These are phyloP conservation scores for Cepaea hortensis DNA, from an alignment of 2,888 invertebrate species.

Conservation along the genomic window DNA sequence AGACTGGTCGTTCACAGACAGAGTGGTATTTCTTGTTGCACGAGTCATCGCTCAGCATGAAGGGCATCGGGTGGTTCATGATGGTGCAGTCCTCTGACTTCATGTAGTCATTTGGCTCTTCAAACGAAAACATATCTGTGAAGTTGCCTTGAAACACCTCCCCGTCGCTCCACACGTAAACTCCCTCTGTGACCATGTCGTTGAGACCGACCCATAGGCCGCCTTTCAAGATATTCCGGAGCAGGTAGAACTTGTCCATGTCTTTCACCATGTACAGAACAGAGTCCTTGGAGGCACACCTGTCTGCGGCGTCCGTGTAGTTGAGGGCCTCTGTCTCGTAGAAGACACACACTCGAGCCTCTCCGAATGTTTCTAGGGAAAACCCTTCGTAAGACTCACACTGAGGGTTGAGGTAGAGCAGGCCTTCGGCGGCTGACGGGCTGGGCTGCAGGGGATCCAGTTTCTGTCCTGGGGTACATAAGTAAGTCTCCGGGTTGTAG, in stretches of 20 bases:
- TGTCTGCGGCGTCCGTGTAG: background rate
- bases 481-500: slow-evolving; percentile 33
- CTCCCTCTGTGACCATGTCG: background rate
- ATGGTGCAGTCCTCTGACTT: background rate
- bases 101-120: background rate
- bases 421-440: background rate
- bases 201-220: slow-evolving; percentile 18
- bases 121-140: background rate
- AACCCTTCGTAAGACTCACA: slow-evolving; percentile 13
- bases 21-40: background rate
- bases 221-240: background rate
- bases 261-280: background rate
- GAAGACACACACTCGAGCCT: background rate
- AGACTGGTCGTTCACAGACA: background rate
- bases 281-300: background rate
- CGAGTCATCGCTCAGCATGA: background rate
- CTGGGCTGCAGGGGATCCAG: background rate
- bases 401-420: background rate
- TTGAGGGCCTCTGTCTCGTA: background rate
- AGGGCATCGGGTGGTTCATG: background rate
- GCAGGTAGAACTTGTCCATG: background rate
- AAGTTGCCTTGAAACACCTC: background rate
- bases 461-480: background rate
- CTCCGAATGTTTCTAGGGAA: background rate
- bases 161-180: slow-evolving; percentile 19